Percentiles rank a stretch among this genome's conserved stretches.
phyloP scores from a whole-genome alignment of 2,888 invertebrate genomes.

The Eristalis intricaria region DNA sequence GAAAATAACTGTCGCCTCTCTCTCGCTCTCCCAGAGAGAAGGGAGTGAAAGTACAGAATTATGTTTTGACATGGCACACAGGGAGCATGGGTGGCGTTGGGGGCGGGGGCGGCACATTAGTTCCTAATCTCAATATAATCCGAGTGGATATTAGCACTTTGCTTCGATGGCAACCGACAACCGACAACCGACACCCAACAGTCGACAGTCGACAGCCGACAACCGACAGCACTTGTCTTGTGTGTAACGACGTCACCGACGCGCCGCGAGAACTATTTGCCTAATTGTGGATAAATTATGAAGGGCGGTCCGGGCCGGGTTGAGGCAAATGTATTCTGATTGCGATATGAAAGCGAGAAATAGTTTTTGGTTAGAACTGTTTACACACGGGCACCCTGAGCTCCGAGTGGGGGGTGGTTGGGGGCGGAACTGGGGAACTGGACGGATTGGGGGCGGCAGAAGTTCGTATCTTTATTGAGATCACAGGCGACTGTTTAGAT shows the following conservation, averaged over 20 bases:
- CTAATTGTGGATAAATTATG: constrained; percentile 65
- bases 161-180: constrained; percentile 53
- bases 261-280: constrained; percentile 59
- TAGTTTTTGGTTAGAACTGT: background rate
- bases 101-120: constrained; percentile 45
- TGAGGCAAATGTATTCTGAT: background rate
- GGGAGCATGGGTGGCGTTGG: constrained; percentile 6
- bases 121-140: constrained; percentile 68
- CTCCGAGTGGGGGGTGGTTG: background rate
- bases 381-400: background rate
- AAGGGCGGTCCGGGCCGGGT: background rate
- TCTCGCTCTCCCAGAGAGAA: too few relatives aligned
- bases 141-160: constrained; percentile 71
- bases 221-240: constrained; percentile 54
- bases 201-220: constrained; percentile 24
- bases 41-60: constrained; percentile 57
- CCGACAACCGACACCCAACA: constrained; percentile 22
- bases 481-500: background rate
- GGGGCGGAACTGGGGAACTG: background rate
- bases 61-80: constrained; percentile 70
- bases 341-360: background rate
- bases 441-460: background rate
- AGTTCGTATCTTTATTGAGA: background rate
- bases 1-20: too few relatives aligned
- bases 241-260: constrained; percentile 25